phyloP scores from a whole-genome alignment of 2,113 vertebrate genomes.

The Melanerpes aurifrons region DNA sequence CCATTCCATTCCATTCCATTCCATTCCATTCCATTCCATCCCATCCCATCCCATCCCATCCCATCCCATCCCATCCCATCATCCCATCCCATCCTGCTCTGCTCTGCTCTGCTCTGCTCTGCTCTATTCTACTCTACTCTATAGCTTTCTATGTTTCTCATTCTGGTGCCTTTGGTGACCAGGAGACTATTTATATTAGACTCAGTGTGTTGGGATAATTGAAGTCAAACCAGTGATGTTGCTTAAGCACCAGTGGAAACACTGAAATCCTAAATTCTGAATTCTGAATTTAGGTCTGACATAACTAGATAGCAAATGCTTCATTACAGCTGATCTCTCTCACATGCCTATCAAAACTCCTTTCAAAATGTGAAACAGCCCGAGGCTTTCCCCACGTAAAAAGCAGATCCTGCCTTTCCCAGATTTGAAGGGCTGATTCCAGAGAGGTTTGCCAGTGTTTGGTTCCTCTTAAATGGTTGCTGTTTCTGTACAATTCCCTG shows the following conservation, averaged over 20 bases:
- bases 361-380: conserved; percentile 29
- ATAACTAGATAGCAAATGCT: not conserved
- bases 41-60: too few species aligned
- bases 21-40: too few species aligned
- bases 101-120: not conserved
- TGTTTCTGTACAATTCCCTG: conserved; percentile 57
- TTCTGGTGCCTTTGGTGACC: not conserved
- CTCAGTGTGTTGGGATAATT: not conserved
- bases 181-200: not conserved
- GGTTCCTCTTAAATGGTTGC: conserved; percentile 43
- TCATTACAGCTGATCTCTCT: conserved; percentile 8
- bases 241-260: not conserved
- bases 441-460: conserved; percentile 36
- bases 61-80: too few species aligned
- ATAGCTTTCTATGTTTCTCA: not conserved
- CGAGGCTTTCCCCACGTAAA: not conserved
- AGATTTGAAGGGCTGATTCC: conserved; percentile 16
- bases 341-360: not conserved
- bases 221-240: not conserved
- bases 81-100: too few species aligned
- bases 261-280: not conserved
- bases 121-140: not conserved
- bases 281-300: not conserved
- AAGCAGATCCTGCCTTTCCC: not conserved
- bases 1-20: too few species aligned